Base-by-base conservation (phyloP, 2,113 vertebrate species). In the Chamaea fasciata region DNA sequence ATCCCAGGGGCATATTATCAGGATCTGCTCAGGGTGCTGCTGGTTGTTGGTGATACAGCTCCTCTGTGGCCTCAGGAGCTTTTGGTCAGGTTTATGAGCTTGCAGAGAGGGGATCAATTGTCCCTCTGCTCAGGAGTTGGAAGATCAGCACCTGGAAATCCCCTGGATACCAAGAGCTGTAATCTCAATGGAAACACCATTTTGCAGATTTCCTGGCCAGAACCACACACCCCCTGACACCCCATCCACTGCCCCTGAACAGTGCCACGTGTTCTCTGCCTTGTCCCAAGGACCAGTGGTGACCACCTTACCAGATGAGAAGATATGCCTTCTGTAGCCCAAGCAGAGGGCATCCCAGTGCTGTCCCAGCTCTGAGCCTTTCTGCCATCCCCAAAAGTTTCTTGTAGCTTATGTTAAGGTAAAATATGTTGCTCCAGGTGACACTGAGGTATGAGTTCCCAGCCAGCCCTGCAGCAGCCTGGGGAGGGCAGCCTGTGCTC, bases 271-370 rank as follows among this genome's bases (percentile, higher is more conserved):
- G n/a, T 5, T 15, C 47, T 59, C 15, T 37, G 50, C 63, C 35
- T 74, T 41, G 10, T 83, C 83, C 90, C 95, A 97, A 92, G 97
- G 95, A 93, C 95, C 95, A 85, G 82, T 26, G 23, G 84, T 97
- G 97, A 96, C 92, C 97, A 97, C 96, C 98, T 98, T 94, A 95
- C 98, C 94, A 97, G 83, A 97, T 23, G 79, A 98, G 98, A 98
- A 98, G 98, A 97, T 97, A 97, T 96, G 95, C 97, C 95, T 82
- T 75, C 63, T 84, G 97, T 97, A 98, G 95, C 92, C 95, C 62
- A 92, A 95, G 94, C 35, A 19, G 8, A 11, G 17, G 17, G 41
- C 19, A 78, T n/a, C 15, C 7, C 19, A 41, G 3, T 11, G 13
- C 49, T 65, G 33, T 20, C 21, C 10, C 44, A 47, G 20, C 33